Evolutionary conservation across 2,888 invertebrate species (phyloP).

Genomic region (Eupeodes latifasciatus): DNA sequence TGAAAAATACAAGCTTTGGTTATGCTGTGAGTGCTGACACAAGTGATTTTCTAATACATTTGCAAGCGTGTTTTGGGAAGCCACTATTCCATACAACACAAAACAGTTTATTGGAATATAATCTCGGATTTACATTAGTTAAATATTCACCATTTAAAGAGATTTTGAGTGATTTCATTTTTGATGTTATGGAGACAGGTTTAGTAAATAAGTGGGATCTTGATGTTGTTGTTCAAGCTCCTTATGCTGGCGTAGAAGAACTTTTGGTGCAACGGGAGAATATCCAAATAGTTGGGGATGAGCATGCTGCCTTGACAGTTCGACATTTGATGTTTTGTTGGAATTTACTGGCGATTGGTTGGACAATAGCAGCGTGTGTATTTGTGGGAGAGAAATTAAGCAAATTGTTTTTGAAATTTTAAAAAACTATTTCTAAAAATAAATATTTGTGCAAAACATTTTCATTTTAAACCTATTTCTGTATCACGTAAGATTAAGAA

Average conservation of each 20-base stretch:
- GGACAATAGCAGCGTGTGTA: neutral
- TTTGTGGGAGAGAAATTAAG: constrained; percentile 19
- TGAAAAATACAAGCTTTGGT: constrained; percentile 41
- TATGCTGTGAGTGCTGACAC: constrained; percentile 29
- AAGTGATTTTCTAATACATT: constrained; percentile 10
- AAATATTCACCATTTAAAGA: constrained; percentile 47
- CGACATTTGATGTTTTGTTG: constrained; percentile 45
- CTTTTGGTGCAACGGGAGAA: neutral
- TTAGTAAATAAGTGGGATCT: constrained; percentile 36
- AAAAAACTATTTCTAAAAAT: neutral
- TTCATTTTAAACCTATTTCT: too few species aligned
- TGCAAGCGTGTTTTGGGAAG: neutral
- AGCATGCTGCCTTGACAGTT: constrained; percentile 7
- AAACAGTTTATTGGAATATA: constrained; percentile 16
- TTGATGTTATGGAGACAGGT: constrained; percentile 22
- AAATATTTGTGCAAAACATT: neutral
- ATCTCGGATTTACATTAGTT: neutral
- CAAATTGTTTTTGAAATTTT: neutral
- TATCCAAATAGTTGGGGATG: neutral
- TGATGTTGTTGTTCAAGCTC: constrained; percentile 15
- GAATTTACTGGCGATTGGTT: constrained; percentile 36
- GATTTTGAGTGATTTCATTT: constrained; percentile 32
- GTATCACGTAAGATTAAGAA: too few species aligned
- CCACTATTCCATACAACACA: constrained; percentile 21
- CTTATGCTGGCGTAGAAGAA: neutral